Evolutionary conservation across 2,797 vertebrate genomes (phyloP).

Genomic region (Pseudotriccus pelzelni): DNA sequence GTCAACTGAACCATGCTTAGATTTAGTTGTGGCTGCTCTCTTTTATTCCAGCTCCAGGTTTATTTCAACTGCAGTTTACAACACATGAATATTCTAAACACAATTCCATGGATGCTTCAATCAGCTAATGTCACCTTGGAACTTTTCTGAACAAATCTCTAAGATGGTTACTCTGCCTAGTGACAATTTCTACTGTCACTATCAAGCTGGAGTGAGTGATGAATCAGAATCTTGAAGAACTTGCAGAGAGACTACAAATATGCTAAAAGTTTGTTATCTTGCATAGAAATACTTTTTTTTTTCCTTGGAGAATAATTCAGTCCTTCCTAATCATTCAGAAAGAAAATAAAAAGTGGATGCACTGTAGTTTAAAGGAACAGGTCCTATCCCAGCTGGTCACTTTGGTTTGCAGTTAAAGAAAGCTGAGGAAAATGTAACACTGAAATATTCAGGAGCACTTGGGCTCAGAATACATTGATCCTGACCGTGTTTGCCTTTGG

Average conservation of each 20-base stretch:
- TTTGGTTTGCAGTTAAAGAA: background rate
- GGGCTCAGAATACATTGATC: background rate
- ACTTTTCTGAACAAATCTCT: background rate
- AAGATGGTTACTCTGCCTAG: background rate
- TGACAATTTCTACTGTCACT: background rate
- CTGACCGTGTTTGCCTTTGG: background rate
- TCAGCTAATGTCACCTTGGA: background rate
- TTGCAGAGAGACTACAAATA: background rate
- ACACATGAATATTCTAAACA: background rate
- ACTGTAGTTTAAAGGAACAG: background rate
- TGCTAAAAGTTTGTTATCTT: background rate
- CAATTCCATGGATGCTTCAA: background rate
- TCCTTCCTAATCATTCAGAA: background rate
- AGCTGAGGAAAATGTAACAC: background rate
- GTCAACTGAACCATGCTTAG: background rate
- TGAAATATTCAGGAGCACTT: constrained; percentile 22
- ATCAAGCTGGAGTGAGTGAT: background rate
- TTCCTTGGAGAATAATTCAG: background rate
- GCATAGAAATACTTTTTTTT: background rate
- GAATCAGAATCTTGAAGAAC: background rate
- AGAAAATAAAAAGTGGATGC: background rate
- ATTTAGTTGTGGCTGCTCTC: background rate
- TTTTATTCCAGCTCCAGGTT: background rate
- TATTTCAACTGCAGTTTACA: background rate
- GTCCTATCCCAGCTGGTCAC: background rate